A percentile compares a stretch with the other conserved stretches of the same genome.
phyloP scores from a whole-genome alignment of 1,140 invertebrate genomes.

The Ctenoplectra terminalis region DNA sequence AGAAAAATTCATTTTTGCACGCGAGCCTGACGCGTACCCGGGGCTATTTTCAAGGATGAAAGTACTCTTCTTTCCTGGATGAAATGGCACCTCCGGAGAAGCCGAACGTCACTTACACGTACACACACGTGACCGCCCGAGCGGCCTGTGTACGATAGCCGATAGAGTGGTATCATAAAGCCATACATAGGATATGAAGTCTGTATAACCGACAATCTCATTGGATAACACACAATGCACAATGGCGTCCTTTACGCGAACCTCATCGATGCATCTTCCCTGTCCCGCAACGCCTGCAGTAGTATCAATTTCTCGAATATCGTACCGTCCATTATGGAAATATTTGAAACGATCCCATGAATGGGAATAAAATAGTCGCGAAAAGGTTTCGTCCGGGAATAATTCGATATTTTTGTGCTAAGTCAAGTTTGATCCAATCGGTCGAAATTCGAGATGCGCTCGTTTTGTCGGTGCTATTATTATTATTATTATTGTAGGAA shows the following conservation, averaged over 20 bases:
- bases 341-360: neutral
- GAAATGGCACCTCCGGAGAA: conserved; percentile 55
- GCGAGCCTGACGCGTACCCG: conserved; percentile 1
- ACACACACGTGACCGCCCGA: neutral
- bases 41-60: conserved; percentile 47
- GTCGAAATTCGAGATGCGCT: neutral
- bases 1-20: conserved; percentile 54
- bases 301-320: conserved; percentile 34
- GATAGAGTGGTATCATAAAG: conserved; percentile 59
- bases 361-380: neutral
- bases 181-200: conserved; percentile 58
- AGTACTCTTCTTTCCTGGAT: conserved; percentile 42
- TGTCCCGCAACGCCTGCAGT: conserved; percentile 29
- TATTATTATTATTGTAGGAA: too few species aligned
- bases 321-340: conserved; percentile 18
- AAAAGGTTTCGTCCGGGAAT: neutral
- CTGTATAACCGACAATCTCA: conserved; percentile 62
- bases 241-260: conserved; percentile 45
- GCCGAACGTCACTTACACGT: conserved; percentile 39
- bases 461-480: too few species aligned
- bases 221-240: conserved; percentile 53
- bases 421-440: neutral
- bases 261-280: conserved; percentile 33
- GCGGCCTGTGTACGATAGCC: conserved; percentile 31
- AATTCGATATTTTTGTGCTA: neutral